Evolutionary conservation across 2,113 vertebrate species (phyloP).

Genomic region (Brachyhypopomus occidentalis): DNA sequence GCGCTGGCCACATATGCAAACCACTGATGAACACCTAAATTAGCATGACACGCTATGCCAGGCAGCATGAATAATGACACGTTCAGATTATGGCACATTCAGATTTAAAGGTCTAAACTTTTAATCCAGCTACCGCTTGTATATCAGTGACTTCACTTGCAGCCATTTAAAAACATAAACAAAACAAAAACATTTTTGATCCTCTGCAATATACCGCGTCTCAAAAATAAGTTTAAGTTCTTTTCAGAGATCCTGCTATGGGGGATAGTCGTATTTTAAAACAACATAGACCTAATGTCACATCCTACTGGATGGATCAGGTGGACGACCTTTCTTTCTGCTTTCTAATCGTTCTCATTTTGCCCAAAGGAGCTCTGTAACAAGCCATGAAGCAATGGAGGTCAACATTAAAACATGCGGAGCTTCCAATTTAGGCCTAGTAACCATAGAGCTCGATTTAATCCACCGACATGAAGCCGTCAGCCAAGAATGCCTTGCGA

Average conservation of each 20-base stretch:
- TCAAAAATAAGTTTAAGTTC: background rate
- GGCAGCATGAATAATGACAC: background rate
- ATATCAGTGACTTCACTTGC: background rate
- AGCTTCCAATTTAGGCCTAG: background rate
- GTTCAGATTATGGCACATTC: background rate
- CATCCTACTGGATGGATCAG: background rate
- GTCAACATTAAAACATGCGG: background rate
- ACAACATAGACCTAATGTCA: constrained; percentile 1
- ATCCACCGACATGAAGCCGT: background rate
- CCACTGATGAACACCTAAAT: background rate
- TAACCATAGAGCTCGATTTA: background rate
- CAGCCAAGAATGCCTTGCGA: background rate
- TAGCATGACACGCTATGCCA: background rate
- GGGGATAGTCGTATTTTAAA: background rate
- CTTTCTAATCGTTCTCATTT: background rate
- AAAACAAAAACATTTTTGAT: background rate
- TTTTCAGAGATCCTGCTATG: background rate
- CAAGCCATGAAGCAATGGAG: background rate
- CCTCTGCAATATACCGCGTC: background rate
- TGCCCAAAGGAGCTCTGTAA: background rate
- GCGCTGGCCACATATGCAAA: background rate
- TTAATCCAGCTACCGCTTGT: background rate
- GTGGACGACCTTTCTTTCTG: background rate
- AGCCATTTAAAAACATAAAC: background rate
- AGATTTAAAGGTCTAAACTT: background rate